A percentile compares a stretch with the other conserved stretches of the same genome.
Evolutionary conservation across 2,113 vertebrate genomes (phyloP).

Genomic region (Meleagris gallopavo): DNA sequence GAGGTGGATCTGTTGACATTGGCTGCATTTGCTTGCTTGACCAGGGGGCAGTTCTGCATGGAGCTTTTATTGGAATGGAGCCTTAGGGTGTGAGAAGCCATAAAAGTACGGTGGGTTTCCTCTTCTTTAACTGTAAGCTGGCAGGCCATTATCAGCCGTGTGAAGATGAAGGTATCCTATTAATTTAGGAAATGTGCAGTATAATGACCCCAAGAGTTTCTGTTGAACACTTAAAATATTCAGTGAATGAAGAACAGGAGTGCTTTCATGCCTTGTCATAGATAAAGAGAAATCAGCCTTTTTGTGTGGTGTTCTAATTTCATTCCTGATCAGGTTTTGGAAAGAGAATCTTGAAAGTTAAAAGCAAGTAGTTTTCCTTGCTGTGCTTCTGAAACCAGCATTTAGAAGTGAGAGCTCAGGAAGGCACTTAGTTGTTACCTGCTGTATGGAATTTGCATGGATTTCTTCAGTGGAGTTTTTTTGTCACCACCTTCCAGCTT

Average conservation of each 20-base stretch:
- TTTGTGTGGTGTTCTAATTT: background rate
- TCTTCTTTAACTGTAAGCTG: background rate
- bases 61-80: background rate
- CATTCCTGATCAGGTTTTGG: background rate
- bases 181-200: background rate
- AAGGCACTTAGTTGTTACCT: background rate
- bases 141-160: background rate
- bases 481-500: background rate
- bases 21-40: background rate
- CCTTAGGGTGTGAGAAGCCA: background rate
- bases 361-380: background rate
- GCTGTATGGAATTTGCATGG: background rate
- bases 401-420: background rate
- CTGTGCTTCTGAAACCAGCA: background rate
- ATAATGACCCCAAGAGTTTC: background rate
- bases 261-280: background rate
- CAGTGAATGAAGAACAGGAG: background rate
- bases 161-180: background rate
- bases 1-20: background rate
- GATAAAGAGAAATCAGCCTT: background rate
- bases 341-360: background rate
- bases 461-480: background rate
- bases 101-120: background rate
- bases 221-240: background rate
- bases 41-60: background rate